Conservation (phyloP, 2,888 invertebrate species). For the Dryomyza anilis region DNA sequence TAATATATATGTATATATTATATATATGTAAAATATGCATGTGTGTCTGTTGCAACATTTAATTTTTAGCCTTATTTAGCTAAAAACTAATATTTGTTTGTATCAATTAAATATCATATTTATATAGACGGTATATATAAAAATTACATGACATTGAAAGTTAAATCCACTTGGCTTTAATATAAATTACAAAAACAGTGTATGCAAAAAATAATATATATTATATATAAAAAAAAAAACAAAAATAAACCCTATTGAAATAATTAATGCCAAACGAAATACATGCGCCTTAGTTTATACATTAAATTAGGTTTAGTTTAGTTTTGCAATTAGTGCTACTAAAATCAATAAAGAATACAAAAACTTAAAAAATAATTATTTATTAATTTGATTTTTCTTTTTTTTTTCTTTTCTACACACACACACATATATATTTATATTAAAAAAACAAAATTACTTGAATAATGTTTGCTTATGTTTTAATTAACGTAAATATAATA, state of each 20-base stretch:
- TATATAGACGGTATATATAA: constrained; percentile 1
- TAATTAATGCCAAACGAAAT: too few relatives aligned
- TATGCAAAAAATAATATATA: constrained; percentile 5
- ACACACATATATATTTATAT: too few relatives aligned
- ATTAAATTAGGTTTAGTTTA: constrained; percentile 4
- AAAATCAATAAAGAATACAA: constrained; percentile 11
- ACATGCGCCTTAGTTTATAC: neutral
- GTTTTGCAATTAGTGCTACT: too few relatives aligned
- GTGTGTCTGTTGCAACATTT: too few relatives aligned
- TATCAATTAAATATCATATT: constrained; percentile 1
- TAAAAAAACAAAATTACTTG: constrained; percentile 7
- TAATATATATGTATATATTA: constrained; percentile 1
- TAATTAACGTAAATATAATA: constrained; percentile 2
- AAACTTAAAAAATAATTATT: neutral
- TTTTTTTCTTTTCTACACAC: neutral
- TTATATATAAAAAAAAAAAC: too few relatives aligned
- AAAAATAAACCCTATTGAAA: too few relatives aligned
- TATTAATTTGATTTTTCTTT: constrained; percentile 4
- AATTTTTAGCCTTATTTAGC: too few relatives aligned
- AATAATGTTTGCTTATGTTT: constrained; percentile 13
- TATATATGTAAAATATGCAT: too few relatives aligned
- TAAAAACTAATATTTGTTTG: neutral
- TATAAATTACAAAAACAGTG: constrained; percentile 5
- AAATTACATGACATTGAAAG: constrained; percentile 12
- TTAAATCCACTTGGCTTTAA: neutral